Percentiles rank a stretch among this genome's conserved stretches.
Evolutionary conservation across 2,797 vertebrate genomes (phyloP).

Genomic region (Malacoctenus gilli): DNA sequence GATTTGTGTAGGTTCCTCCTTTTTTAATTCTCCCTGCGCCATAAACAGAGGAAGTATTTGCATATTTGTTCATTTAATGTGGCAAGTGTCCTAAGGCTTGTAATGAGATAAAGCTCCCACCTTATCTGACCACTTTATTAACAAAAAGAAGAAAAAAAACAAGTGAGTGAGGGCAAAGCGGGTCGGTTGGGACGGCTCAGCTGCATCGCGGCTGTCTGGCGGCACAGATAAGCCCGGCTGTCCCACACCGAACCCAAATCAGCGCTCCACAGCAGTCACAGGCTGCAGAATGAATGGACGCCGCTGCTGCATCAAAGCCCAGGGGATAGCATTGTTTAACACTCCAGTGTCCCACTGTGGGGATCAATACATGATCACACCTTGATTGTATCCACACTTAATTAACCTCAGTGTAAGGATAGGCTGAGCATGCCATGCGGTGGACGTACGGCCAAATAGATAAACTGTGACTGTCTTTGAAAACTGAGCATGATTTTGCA

Average conservation of each 20-base stretch:
- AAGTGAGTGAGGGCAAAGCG: conserved; percentile 66
- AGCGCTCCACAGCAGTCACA: conserved; percentile 64
- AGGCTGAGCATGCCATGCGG: conserved; percentile 38
- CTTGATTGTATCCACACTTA: conserved; percentile 79
- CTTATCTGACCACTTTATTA: conserved; percentile 82
- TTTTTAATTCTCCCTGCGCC: conserved; percentile 55
- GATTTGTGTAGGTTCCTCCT: conserved; percentile 51
- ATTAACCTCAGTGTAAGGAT: conserved; percentile 73
- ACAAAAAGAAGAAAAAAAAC: conserved; percentile 70
- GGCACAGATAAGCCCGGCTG: conserved; percentile 73
- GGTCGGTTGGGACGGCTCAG: conserved; percentile 68
- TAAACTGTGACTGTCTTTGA: conserved; percentile 48
- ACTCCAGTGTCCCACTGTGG: conserved; percentile 59
- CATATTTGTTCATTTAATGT: conserved; percentile 69
- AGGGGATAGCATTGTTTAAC: conserved; percentile 76
- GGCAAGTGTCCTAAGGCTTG: conserved; percentile 63
- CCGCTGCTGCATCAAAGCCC: conserved; percentile 50
- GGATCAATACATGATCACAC: conserved; percentile 75
- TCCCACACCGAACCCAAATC: conserved; percentile 72
- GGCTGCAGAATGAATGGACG: conserved; percentile 69
- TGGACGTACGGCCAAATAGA: conserved; percentile 48
- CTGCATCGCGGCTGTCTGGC: conserved; percentile 75
- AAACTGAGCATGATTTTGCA: conserved; percentile 50
- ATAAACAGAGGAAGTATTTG: conserved; percentile 59
- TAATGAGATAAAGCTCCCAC: conserved; percentile 75